Evolutionary conservation across 2,888 invertebrate genomes (phyloP).

Genomic region (Acanthosepion pharaonis): DNA sequence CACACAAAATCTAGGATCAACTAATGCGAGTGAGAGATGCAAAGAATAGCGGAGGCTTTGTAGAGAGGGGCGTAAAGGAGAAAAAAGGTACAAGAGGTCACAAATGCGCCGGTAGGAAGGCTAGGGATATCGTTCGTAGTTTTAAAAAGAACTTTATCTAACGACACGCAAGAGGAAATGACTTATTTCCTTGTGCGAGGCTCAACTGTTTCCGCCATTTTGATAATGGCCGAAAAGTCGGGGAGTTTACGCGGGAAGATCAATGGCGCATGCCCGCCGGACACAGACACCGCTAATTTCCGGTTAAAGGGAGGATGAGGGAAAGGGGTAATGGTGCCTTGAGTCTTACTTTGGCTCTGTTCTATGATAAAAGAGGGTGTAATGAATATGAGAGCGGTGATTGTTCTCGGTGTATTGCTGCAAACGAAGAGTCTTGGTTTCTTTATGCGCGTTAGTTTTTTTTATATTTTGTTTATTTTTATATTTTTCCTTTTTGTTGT

Average conservation of each 20-base stretch:
- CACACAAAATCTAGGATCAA: not conserved
- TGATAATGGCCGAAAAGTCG: conserved; percentile 33
- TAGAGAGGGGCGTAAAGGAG: not conserved
- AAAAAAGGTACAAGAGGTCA: not conserved
- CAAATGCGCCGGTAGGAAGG: not conserved
- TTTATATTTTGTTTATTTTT: not conserved
- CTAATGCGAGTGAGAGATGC: not conserved
- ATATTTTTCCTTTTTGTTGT: not conserved
- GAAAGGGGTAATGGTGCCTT: not conserved
- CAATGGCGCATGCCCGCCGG: not conserved
- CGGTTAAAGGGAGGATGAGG: not conserved
- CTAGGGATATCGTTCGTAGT: not conserved
- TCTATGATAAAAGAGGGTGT: not conserved
- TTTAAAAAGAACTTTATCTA: conserved; percentile 33
- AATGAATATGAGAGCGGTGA: not conserved
- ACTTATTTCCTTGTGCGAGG: conserved; percentile 22
- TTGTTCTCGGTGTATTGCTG: not conserved
- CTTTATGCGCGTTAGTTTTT: not conserved
- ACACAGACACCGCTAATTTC: conserved; percentile 23
- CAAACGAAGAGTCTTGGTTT: conserved; percentile 11
- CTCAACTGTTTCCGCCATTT: conserved; percentile 33
- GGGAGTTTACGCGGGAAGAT: conserved; percentile 21
- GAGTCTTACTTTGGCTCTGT: not conserved
- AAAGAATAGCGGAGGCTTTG: not conserved
- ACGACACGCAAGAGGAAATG: conserved; percentile 33